These are phyloP conservation scores for Darevskia mixta DNA, from an alignment of 2,797 vertebrate species.

Conservation along the genomic window DNA sequence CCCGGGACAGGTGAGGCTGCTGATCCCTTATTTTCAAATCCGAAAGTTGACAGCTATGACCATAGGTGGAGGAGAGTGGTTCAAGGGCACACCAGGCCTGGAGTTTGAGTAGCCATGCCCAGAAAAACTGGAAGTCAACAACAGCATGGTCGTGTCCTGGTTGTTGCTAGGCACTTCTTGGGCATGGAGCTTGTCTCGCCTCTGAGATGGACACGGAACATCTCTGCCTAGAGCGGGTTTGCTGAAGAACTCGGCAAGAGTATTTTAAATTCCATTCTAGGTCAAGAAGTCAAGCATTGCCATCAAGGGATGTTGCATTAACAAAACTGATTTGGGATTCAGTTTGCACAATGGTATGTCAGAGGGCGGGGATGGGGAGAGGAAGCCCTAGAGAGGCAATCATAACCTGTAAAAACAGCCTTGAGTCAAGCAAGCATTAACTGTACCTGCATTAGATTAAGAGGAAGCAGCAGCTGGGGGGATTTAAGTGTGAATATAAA, in stretches of 20 bases:
- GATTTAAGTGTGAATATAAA: conserved; percentile 55
- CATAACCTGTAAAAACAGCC: conserved; percentile 66
- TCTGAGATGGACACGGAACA: conserved; percentile 9
- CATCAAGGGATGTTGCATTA: conserved; percentile 19
- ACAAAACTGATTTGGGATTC: conserved; percentile 54
- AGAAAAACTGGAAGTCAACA: neutral
- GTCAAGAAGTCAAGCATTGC: conserved; percentile 9
- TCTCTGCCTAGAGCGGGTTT: neutral
- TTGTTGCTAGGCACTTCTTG: neutral
- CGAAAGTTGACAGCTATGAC: too few relatives aligned
- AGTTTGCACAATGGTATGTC: conserved; percentile 53
- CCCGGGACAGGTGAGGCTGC: too few relatives aligned
- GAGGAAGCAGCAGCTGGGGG: conserved; percentile 38
- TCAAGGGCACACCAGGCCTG: neutral
- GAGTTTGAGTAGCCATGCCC: neutral
- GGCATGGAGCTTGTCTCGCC: neutral
- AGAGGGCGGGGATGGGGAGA: conserved; percentile 1
- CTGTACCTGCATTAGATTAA: conserved; percentile 62
- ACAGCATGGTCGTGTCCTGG: neutral
- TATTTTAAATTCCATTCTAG: conserved; percentile 27
- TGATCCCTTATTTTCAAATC: too few relatives aligned
- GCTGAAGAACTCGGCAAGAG: neutral
- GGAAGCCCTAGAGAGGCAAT: conserved; percentile 51
- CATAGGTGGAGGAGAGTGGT: neutral
- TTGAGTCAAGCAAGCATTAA: conserved; percentile 62